A percentile compares a stretch with the other conserved stretches of the same genome.
phyloP scores from a whole-genome alignment of 2,888 invertebrate genomes.

The Eledone cirrhosa region DNA sequence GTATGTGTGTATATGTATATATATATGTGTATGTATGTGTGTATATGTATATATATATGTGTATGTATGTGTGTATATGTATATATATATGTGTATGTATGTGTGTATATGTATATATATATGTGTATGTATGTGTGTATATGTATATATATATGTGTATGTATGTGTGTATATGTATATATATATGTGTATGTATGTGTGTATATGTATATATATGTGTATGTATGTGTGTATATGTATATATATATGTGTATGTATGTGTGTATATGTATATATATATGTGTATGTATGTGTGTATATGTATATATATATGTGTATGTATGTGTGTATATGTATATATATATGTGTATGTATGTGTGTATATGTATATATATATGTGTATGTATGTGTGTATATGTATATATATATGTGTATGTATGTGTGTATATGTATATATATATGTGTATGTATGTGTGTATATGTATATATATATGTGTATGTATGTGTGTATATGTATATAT shows the following conservation, averaged over 20 bases:
- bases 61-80: too few relatives aligned
- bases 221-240: neutral
- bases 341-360: neutral
- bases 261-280: neutral
- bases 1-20: too few relatives aligned
- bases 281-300: neutral
- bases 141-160: constrained; percentile 31
- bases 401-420: neutral
- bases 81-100: too few relatives aligned
- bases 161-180: neutral
- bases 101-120: neutral
- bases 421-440: neutral
- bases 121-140: constrained; percentile 28
- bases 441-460: neutral
- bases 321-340: neutral
- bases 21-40: too few relatives aligned
- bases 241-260: neutral
- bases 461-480: neutral
- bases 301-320: neutral
- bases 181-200: neutral
- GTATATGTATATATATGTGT: neutral
- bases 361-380: neutral
- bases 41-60: too few relatives aligned
- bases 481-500: neutral
- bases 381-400: neutral